Conservation (phyloP, 2,113 vertebrate genomes). For the Pundamilia nyererei region DNA sequence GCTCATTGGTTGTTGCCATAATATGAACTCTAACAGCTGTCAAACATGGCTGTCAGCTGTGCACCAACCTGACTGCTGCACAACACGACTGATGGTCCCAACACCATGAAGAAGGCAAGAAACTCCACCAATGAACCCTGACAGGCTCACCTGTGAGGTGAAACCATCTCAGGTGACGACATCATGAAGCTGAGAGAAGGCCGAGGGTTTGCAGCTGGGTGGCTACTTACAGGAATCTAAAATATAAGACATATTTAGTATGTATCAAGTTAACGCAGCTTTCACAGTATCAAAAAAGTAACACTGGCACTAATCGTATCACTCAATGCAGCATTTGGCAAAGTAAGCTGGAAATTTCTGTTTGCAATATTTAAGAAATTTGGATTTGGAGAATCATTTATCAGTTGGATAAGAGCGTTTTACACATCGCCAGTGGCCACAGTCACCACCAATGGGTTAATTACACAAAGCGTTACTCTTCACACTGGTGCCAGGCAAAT, state of each 20-base stretch:
- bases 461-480: not conserved
- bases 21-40: not conserved
- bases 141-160: not conserved
- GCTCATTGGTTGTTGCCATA: accelerated
- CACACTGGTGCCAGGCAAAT: not conserved
- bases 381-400: not conserved
- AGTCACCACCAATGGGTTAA: not conserved
- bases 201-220: accelerated
- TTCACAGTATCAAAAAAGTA: no score
- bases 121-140: not conserved
- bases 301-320: no score
- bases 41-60: accelerated
- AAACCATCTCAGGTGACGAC: not conserved
- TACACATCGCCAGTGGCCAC: not conserved
- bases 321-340: not conserved
- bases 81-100: accelerated
- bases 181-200: not conserved
- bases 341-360: not conserved
- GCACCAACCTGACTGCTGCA: not conserved
- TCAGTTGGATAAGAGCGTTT: not conserved
- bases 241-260: no score
- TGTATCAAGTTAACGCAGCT: not conserved
- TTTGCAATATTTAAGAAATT: not conserved
- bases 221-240: not conserved
- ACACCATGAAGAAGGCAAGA: not conserved